A percentile compares a stretch with the other conserved stretches of the same genome.
These are phyloP conservation scores for Trachelus tabidus DNA, from an alignment of 2,888 invertebrate species.

Conservation along the genomic window DNA sequence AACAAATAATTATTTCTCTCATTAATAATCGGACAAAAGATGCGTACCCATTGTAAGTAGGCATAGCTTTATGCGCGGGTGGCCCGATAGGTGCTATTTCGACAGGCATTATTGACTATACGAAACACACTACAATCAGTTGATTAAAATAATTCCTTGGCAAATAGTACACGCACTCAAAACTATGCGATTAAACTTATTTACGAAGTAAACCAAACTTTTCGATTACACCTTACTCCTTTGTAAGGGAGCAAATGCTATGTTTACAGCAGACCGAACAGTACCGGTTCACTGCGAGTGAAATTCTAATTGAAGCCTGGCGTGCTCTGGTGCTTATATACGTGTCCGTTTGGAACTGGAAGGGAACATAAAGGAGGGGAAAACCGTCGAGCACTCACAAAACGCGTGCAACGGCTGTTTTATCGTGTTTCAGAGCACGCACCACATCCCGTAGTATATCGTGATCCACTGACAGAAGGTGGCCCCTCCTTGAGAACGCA, in stretches of 20 bases:
- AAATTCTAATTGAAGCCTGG: background rate
- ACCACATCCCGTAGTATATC: conserved; percentile 15
- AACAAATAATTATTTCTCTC: background rate
- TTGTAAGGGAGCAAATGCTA: background rate
- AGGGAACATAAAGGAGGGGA: background rate
- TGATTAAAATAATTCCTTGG: background rate
- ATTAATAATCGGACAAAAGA: background rate
- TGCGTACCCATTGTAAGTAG: conserved; percentile 41
- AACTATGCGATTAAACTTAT: background rate
- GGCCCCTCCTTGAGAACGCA: background rate
- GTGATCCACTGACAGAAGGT: conserved; percentile 23
- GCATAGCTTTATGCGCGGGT: conserved; percentile 36
- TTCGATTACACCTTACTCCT: background rate
- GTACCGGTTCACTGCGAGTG: background rate
- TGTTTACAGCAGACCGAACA: background rate
- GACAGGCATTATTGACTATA: conserved; percentile 47
- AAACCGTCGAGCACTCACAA: conserved; percentile 42
- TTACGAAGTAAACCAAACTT: background rate
- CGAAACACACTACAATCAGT: background rate
- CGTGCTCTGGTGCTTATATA: background rate
- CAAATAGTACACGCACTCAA: background rate
- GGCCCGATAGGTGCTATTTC: conserved; percentile 47
- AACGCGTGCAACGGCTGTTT: conserved; percentile 53
- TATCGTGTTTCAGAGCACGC: conserved; percentile 29
- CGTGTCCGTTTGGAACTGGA: background rate